Conservation (phyloP, 23 tunicate genomes). For the Halocynthia roretzi region DNA sequence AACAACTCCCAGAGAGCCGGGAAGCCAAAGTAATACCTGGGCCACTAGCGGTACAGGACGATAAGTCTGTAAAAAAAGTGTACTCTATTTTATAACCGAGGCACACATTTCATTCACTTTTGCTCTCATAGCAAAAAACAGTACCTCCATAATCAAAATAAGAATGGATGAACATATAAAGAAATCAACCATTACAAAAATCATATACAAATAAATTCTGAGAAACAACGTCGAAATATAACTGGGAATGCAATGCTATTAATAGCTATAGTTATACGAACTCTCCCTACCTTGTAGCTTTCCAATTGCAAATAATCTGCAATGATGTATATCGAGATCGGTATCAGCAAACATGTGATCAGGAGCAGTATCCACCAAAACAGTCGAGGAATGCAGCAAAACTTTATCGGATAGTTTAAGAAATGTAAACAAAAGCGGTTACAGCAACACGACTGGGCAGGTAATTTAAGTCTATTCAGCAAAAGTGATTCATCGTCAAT, state of each 20-base stretch:
- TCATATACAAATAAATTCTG: slow-evolving; percentile 3
- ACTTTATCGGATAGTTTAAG: slow-evolving; percentile 57
- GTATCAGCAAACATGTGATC: slow-evolving; percentile 36
- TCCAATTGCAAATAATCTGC: slow-evolving; percentile 47
- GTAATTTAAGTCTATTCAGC: no score
- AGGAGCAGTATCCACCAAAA: slow-evolving; percentile 62
- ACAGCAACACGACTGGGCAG: background rate
- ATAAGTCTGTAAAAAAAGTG: slow-evolving; percentile 18
- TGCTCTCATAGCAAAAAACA: no score
- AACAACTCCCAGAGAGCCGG: slow-evolving; percentile 36
- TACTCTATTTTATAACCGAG: no score
- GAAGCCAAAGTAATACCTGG: slow-evolving; percentile 79
- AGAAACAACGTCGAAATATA: background rate
- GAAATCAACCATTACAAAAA: no score
- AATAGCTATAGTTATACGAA: background rate
- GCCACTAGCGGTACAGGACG: slow-evolving; percentile 63
- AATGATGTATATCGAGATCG: slow-evolving; percentile 50
- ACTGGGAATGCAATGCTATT: background rate
- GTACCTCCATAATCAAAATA: no score
- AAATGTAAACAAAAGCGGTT: slow-evolving; percentile 44
- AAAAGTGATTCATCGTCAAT: no score
- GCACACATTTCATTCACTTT: no score
- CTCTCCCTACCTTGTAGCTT: slow-evolving; percentile 46
- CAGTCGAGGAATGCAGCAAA: slow-evolving; percentile 43
- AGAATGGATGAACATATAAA: no score